These are phyloP conservation scores for Stomatorhinus ivindoensis DNA, from an alignment of 2,113 vertebrate species.

Conservation along the genomic window DNA sequence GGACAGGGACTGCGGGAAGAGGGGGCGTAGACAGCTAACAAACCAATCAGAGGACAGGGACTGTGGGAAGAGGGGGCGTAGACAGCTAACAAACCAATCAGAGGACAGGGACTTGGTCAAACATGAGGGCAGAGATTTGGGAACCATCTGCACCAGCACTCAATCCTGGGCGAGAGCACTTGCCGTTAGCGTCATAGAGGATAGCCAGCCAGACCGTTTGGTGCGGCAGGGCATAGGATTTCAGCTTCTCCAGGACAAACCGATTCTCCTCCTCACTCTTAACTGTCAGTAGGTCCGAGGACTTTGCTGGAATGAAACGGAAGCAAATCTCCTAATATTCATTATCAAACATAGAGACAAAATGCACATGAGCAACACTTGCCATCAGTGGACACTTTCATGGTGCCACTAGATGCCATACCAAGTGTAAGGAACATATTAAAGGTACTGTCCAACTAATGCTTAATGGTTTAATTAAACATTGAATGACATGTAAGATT, in stretches of 20 bases:
- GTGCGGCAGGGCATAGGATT: conserved; percentile 58
- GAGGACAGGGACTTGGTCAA: not conserved
- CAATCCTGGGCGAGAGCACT: conserved; percentile 37
- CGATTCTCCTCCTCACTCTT: conserved; percentile 73
- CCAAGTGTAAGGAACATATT: not conserved
- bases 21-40: too few species aligned
- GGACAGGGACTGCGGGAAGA: too few species aligned
- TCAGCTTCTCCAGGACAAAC: conserved; percentile 76
- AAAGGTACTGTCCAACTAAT: not conserved
- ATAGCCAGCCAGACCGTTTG: conserved; percentile 78
- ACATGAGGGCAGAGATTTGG: not conserved
- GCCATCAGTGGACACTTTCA: not conserved
- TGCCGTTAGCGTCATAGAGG: conserved; percentile 67
- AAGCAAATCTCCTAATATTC: not conserved
- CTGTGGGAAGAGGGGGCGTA: too few species aligned
- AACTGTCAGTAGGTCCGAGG: conserved; percentile 76
- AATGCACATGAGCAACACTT: not conserved
- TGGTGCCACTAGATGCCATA: not conserved
- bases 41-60: too few species aligned
- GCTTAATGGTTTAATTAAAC: not conserved
- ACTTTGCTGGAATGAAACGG: conserved; percentile 48
- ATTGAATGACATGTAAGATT: not conserved
- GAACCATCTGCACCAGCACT: not conserved
- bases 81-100: too few species aligned
- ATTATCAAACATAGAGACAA: not conserved